Conservation (phyloP, 2,888 invertebrate species). For the Ramazzottius varieornatus region DNA sequence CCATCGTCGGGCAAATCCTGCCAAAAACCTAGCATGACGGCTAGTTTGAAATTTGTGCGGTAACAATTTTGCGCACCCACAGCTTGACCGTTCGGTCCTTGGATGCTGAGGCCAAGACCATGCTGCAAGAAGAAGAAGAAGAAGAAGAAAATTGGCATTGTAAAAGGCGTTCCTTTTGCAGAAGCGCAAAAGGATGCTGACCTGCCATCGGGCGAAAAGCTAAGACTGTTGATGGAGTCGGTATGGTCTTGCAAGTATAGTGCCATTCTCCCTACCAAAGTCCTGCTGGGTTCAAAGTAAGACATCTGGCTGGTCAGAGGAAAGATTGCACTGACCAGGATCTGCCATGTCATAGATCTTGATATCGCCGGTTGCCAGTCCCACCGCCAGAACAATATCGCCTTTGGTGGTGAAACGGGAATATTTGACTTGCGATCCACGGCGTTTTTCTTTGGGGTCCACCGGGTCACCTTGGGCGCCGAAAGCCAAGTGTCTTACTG, state of each 20-base stretch:
- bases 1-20: conserved; percentile 29
- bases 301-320: too few species aligned
- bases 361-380: background rate
- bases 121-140: background rate
- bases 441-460: too few species aligned
- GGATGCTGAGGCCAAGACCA: conserved; percentile 24
- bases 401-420: background rate
- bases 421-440: background rate
- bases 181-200: too few species aligned
- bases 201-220: background rate
- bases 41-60: too few species aligned
- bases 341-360: too few species aligned
- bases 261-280: background rate
- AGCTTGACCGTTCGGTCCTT: conserved; percentile 28
- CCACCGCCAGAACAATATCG: background rate
- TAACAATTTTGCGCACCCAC: too few species aligned
- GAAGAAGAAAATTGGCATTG: too few species aligned
- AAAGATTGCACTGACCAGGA: too few species aligned
- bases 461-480: background rate
- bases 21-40: too few species aligned
- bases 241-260: background rate
- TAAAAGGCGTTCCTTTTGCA: too few species aligned
- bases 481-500: too few species aligned
- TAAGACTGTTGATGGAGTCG: background rate
- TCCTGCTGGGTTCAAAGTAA: too few species aligned